These are phyloP conservation scores for Labeo catla DNA, from an alignment of 2,113 vertebrate genomes.

Conservation along the genomic window DNA sequence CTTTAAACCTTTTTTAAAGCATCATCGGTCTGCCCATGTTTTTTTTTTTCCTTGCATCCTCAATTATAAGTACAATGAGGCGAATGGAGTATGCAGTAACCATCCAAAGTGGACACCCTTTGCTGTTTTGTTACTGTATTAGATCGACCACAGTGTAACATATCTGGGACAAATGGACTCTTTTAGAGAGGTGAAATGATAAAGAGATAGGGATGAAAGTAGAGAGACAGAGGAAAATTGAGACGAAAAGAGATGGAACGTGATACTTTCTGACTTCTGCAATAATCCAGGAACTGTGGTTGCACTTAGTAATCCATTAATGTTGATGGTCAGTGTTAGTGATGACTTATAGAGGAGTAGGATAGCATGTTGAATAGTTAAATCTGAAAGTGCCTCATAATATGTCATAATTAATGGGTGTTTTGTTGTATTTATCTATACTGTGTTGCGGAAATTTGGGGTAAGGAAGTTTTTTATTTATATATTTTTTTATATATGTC, in stretches of 20 bases:
- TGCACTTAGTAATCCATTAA: not conserved
- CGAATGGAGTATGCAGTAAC: not conserved
- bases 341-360: not conserved
- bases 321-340: not conserved
- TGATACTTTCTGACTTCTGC: conserved; percentile 7
- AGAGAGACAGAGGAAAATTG: not conserved
- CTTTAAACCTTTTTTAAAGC: not conserved
- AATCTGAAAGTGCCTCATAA: not conserved
- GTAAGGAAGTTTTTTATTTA: too few relatives aligned
- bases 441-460: not conserved
- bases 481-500: too few relatives aligned
- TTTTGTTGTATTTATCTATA: not conserved
- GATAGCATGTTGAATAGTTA: not conserved
- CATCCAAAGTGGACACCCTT: not conserved
- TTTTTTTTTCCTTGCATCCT: not conserved
- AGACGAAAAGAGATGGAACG: conserved; percentile 11
- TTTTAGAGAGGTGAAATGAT: not conserved
- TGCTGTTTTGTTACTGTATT: not conserved
- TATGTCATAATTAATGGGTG: not conserved
- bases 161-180: not conserved
- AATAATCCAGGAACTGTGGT: not conserved
- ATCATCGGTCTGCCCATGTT: not conserved
- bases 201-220: not conserved
- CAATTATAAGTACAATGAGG: not conserved
- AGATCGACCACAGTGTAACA: not conserved